phyloP scores from a whole-genome alignment of 2,888 invertebrate species.

The Apamea monoglypha region DNA sequence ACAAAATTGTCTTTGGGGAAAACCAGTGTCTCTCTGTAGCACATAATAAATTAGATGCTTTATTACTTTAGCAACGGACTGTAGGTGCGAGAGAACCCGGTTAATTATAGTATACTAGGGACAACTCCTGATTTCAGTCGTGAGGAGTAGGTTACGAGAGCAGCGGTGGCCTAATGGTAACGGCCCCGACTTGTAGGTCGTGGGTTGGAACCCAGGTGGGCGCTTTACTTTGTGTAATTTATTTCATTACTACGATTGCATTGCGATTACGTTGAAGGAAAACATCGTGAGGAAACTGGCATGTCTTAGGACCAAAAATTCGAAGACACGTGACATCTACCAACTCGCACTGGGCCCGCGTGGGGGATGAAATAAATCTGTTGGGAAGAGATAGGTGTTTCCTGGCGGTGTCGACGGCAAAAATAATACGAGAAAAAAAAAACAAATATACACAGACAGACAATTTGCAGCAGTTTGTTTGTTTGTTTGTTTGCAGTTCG shows the following conservation, averaged over 20 bases:
- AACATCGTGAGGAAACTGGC: neutral
- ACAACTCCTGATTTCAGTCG: neutral
- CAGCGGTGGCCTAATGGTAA: neutral
- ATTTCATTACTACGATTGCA: neutral
- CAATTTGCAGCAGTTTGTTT: no score
- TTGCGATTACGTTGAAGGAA: neutral
- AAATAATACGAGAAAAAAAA: neutral
- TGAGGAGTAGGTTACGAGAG: neutral
- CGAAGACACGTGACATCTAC: neutral
- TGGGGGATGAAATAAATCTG: neutral
- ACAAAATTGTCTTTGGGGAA: slow-evolving; percentile 47
- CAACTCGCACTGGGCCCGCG: neutral
- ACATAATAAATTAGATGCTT: slow-evolving; percentile 53
- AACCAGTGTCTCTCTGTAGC: slow-evolving; percentile 31
- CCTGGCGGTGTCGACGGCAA: neutral
- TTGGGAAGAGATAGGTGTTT: neutral
- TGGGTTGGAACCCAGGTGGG: neutral
- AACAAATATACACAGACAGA: no score
- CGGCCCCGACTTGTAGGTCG: neutral
- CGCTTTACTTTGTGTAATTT: neutral
- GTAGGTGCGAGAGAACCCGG: slow-evolving; percentile 44
- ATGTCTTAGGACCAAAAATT: neutral
- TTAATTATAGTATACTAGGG: slow-evolving; percentile 42
- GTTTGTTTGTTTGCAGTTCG: no score
- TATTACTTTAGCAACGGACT: slow-evolving; percentile 13